Conservation (phyloP, 2,888 invertebrate genomes). For the Drosophila pseudotakahashii region DNA sequence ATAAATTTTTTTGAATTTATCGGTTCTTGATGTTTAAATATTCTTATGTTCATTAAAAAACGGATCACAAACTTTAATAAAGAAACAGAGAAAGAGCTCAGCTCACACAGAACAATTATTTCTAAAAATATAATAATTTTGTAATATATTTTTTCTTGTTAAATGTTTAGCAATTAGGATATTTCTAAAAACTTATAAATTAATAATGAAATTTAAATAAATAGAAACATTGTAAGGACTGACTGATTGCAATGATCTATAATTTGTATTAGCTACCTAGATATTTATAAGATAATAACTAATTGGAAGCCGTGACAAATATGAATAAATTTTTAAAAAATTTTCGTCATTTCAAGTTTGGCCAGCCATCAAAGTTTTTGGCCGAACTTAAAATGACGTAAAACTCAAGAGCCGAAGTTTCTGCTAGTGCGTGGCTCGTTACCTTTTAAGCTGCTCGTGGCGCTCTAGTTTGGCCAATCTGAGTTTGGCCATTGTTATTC, state of each 20-base stretch:
- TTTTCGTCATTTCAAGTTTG: not conserved
- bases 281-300: not conserved
- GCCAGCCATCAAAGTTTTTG: not conserved
- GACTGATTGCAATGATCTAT: not conserved
- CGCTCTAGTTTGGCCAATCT: constrained; percentile 52
- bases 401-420: not conserved
- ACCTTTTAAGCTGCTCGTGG: constrained; percentile 3
- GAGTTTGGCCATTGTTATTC: constrained; percentile 59
- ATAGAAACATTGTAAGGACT: not conserved
- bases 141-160: too few relatives aligned
- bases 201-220: not conserved
- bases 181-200: not conserved
- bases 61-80: too few relatives aligned
- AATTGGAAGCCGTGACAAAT: not conserved
- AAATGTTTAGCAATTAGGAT: too few relatives aligned
- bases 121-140: too few relatives aligned
- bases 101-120: too few relatives aligned
- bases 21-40: too few relatives aligned
- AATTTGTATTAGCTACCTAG: not conserved
- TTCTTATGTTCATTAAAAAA: too few relatives aligned
- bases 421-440: not conserved
- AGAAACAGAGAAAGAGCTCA: too few relatives aligned
- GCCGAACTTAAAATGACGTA: not conserved
- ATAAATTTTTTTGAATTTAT: too few relatives aligned
- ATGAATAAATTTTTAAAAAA: not conserved